phyloP scores from a whole-genome alignment of 2,113 vertebrate species.

The Larimichthys crocea region DNA sequence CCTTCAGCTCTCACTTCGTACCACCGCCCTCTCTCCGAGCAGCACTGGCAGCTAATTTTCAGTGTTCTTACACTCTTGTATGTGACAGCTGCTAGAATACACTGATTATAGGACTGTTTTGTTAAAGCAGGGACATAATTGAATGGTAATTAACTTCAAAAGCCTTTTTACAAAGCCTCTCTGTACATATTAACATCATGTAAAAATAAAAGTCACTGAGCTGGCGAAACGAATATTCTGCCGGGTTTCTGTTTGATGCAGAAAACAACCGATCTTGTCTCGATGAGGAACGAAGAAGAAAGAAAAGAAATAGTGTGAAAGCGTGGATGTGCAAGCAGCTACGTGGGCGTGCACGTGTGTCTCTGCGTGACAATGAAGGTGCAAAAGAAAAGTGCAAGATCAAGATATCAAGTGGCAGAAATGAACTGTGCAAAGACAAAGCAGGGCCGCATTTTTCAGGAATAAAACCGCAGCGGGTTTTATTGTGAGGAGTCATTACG shows the following conservation, averaged over 20 bases:
- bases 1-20: conserved; percentile 35
- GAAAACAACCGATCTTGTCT: conserved; percentile 36
- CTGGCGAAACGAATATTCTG: conserved; percentile 18
- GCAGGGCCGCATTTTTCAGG: conserved; percentile 18
- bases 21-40: conserved; percentile 12
- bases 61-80: conserved; percentile 29
- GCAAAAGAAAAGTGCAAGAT: conserved; percentile 44
- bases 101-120: conserved; percentile 45
- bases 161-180: not conserved
- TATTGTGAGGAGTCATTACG: conserved; percentile 29
- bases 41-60: conserved; percentile 39
- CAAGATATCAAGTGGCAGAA: conserved; percentile 47
- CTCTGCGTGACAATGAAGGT: conserved; percentile 44
- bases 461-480: conserved; percentile 7
- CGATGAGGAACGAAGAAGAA: conserved; percentile 41
- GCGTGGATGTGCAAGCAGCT: conserved; percentile 37
- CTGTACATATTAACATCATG: conserved; percentile 21
- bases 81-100: conserved; percentile 62
- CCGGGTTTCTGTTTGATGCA: conserved; percentile 19
- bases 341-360: conserved; percentile 45
- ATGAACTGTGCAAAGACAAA: conserved; percentile 26
- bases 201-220: conserved; percentile 46
- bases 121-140: conserved; percentile 35
- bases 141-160: conserved; percentile 38
- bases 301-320: conserved; percentile 46